Evolutionary conservation across 2,888 invertebrate genomes (phyloP).

Genomic region (Latrodectus hesperus): DNA sequence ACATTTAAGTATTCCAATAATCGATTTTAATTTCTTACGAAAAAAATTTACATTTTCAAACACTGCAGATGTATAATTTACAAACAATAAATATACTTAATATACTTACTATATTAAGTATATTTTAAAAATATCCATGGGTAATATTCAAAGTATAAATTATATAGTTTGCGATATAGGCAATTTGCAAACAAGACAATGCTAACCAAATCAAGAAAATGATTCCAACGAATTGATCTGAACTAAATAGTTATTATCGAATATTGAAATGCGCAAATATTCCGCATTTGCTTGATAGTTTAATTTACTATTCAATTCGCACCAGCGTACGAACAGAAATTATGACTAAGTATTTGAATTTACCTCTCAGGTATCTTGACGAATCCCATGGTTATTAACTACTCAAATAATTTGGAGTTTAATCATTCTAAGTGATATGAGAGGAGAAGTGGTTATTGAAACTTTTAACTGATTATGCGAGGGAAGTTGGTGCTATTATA

Average conservation of each 20-base stretch:
- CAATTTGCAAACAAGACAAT: constrained; percentile 14
- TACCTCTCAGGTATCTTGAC: constrained; percentile 21
- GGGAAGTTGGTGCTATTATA: too few relatives aligned
- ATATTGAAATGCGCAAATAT: constrained; percentile 18
- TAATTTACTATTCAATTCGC: constrained; percentile 41
- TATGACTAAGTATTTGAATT: constrained; percentile 20
- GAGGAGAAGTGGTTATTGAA: constrained; percentile 17
- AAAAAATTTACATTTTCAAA: too few relatives aligned
- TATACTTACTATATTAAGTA: too few relatives aligned
- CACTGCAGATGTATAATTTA: too few relatives aligned
- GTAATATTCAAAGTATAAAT: neutral
- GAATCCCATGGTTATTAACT: constrained; percentile 30
- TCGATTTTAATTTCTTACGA: too few relatives aligned
- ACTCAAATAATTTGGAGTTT: constrained; percentile 27
- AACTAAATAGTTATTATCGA: constrained; percentile 15
- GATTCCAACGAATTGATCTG: too few relatives aligned
- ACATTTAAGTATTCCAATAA: too few relatives aligned
- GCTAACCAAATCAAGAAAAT: neutral
- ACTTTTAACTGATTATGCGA: neutral
- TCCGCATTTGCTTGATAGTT: constrained; percentile 23
- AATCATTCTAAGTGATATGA: constrained; percentile 19
- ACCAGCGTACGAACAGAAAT: constrained; percentile 17
- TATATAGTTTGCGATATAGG: neutral
- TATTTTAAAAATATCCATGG: too few relatives aligned
- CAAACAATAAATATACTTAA: neutral